phyloP scores from a whole-genome alignment of 2,113 vertebrate species.

The Artemisiospiza belli region DNA sequence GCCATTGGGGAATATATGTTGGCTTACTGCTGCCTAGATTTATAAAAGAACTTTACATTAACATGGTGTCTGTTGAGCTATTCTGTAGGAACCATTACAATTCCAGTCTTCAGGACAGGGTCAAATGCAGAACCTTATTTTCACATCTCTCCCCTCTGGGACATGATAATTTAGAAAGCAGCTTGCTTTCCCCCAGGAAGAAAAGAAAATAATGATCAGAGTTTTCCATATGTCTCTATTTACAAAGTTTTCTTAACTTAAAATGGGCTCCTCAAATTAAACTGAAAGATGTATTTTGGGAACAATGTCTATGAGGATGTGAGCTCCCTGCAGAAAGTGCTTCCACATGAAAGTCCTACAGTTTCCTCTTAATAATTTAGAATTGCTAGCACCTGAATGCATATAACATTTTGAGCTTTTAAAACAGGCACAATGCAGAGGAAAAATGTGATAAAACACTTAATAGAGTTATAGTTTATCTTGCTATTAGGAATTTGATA shows the following conservation, averaged over 20 bases:
- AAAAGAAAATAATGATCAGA: background rate
- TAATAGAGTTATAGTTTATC: background rate
- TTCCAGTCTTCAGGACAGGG: background rate
- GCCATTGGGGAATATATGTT: background rate
- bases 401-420: background rate
- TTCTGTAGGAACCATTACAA: background rate
- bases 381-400: background rate
- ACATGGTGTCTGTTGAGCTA: background rate
- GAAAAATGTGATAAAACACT: background rate
- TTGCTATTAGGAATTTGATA: background rate
- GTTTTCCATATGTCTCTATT: background rate
- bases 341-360: background rate
- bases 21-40: background rate
- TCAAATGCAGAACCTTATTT: conserved; percentile 12
- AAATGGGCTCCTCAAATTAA: background rate
- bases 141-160: background rate
- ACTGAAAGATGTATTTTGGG: background rate
- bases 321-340: background rate
- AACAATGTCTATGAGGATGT: background rate
- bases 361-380: background rate
- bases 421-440: background rate
- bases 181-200: background rate
- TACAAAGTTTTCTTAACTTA: background rate
- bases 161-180: conserved; percentile 22
- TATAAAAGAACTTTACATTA: background rate